A percentile compares a stretch with the other conserved stretches of the same genome.
Evolutionary conservation across 2,888 invertebrate species (phyloP).

Genomic region (Pristionchus maxplancki): DNA sequence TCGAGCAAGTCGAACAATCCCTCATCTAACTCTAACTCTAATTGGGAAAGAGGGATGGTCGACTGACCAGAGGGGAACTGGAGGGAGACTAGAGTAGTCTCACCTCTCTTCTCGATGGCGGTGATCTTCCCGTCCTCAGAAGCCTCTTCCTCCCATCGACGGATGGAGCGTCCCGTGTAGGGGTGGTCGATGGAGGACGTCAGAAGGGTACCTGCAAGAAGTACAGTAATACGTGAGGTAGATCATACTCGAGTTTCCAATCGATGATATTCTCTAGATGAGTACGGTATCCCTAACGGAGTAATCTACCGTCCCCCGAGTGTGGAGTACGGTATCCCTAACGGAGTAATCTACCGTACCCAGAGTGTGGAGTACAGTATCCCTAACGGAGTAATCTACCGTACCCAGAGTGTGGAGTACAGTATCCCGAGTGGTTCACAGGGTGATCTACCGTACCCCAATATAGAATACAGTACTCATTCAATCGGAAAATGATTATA

Average conservation of each 20-base stretch:
- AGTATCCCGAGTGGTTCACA: not conserved
- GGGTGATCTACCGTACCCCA: not conserved
- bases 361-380: not conserved
- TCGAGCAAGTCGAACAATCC: conserved; percentile 20
- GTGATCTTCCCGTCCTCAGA: not conserved
- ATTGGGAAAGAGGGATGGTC: not conserved
- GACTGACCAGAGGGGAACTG: not conserved
- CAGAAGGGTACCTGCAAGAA: not conserved
- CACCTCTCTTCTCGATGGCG: conserved; percentile 27
- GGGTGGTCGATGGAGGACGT: not conserved
- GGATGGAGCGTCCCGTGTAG: not conserved
- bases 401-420: not conserved
- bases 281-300: too few relatives aligned
- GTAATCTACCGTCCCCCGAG: too few relatives aligned
- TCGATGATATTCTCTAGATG: not conserved
- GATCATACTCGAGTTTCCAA: not conserved
- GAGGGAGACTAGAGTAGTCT: conserved; percentile 22
- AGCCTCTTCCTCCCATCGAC: conserved; percentile 13
- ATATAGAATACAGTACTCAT: not conserved
- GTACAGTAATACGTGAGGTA: not conserved
- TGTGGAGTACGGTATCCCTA: too few relatives aligned
- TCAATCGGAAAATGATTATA: too few relatives aligned
- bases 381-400: too few relatives aligned
- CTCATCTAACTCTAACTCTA: not conserved
- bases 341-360: too few relatives aligned